Conservation (phyloP, 2,113 vertebrate genomes). For the Cebidichthys violaceus region DNA sequence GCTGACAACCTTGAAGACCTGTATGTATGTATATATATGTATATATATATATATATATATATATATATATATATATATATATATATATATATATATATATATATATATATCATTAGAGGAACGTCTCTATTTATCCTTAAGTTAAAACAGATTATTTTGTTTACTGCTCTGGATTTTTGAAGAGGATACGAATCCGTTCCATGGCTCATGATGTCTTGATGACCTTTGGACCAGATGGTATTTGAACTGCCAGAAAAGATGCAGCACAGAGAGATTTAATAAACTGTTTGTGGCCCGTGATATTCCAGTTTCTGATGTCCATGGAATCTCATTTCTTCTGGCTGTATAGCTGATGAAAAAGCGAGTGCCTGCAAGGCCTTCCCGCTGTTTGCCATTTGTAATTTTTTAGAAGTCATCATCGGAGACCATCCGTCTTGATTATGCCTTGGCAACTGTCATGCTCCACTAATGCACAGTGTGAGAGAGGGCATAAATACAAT, state of each 20-base stretch:
- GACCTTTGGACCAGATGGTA: conserved; percentile 64
- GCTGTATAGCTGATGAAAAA: conserved; percentile 69
- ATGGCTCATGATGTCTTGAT: conserved; percentile 46
- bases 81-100: too few relatives aligned
- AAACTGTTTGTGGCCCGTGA: conserved; percentile 51
- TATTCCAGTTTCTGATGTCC: conserved; percentile 61
- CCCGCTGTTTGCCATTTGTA: conserved; percentile 77
- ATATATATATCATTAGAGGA: conserved; percentile 14
- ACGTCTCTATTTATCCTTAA: neutral
- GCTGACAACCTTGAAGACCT: conserved; percentile 10
- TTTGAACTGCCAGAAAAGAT: conserved; percentile 41
- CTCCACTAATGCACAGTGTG: conserved; percentile 75
- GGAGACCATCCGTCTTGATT: conserved; percentile 82
- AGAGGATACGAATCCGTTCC: conserved; percentile 43
- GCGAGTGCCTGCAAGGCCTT: conserved; percentile 70
- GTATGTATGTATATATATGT: too few relatives aligned
- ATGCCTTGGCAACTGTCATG: conserved; percentile 78
- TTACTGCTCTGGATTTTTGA: conserved; percentile 10
- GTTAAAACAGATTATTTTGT: conserved; percentile 17
- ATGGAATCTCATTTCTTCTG: conserved; percentile 66
- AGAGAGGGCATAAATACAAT: conserved; percentile 75
- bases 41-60: too few relatives aligned
- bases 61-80: too few relatives aligned
- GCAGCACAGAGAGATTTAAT: conserved; percentile 55
- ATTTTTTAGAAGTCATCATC: conserved; percentile 80